These are phyloP conservation scores for Drosophila simulans DNA, from an alignment of 1,140 invertebrate genomes.

Conservation along the genomic window DNA sequence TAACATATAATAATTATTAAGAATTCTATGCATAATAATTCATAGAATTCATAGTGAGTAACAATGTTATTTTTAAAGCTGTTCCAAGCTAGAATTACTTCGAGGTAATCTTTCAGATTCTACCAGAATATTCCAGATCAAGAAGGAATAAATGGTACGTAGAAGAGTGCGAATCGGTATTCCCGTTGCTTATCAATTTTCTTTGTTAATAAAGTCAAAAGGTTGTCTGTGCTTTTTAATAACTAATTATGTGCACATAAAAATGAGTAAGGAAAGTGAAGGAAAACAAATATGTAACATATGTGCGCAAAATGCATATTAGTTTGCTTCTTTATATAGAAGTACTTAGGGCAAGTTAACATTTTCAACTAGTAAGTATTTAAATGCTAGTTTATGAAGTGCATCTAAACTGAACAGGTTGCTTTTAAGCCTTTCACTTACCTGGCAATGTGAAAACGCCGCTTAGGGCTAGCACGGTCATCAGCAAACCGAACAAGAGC, in stretches of 20 bases:
- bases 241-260: not conserved
- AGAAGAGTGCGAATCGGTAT: slow-evolving; percentile 3
- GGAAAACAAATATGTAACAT: too few relatives aligned
- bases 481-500: slow-evolving; percentile 52
- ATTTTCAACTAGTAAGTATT: too few relatives aligned
- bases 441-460: slow-evolving; percentile 69
- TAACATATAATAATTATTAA: not conserved
- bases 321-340: too few relatives aligned
- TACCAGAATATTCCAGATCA: slow-evolving; percentile 12
- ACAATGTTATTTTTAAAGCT: slow-evolving; percentile 1
- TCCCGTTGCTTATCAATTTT: slow-evolving; percentile 52
- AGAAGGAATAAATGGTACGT: not conserved
- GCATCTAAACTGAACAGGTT: not conserved
- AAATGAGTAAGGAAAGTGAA: too few relatives aligned
- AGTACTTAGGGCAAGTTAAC: too few relatives aligned
- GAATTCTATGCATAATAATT: too few relatives aligned
- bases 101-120: slow-evolving; percentile 1
- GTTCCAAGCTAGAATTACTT: too few relatives aligned
- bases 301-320: too few relatives aligned
- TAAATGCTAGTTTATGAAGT: too few relatives aligned
- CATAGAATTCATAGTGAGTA: not conserved
- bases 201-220: slow-evolving; percentile 55
- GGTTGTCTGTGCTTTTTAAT: slow-evolving; percentile 31
- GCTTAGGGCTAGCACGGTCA: slow-evolving; percentile 60
- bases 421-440: slow-evolving; percentile 49